A percentile compares a stretch with the other conserved stretches of the same genome.
Evolutionary conservation across 1,140 invertebrate species (phyloP).

Genomic region (Tetramorium simillimum): DNA sequence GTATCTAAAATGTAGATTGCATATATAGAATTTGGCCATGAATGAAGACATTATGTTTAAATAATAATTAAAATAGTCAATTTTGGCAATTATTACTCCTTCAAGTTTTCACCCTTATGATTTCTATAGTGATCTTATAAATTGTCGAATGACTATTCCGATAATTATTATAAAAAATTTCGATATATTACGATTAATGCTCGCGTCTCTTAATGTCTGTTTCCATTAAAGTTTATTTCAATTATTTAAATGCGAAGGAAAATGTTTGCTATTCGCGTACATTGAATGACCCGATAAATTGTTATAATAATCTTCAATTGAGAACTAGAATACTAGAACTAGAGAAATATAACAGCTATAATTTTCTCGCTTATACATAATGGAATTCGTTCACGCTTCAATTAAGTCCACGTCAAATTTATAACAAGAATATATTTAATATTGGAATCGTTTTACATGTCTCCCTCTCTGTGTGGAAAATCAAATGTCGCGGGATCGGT

Average conservation of each 20-base stretch:
- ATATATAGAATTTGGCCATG: not conserved
- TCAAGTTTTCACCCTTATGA: not conserved
- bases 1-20: not conserved
- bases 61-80: not conserved
- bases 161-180: not conserved
- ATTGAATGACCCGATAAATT: not conserved
- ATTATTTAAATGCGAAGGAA: not conserved
- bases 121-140: not conserved
- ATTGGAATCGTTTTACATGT: not conserved
- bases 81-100: not conserved
- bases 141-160: not conserved
- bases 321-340: not conserved
- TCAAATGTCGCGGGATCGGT: not conserved
- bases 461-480: not conserved
- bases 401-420: not conserved
- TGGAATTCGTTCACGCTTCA: not conserved
- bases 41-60: not conserved
- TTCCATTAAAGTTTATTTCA: not conserved
- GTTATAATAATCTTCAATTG: not conserved
- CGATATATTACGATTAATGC: not conserved
- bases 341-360: not conserved
- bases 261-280: not conserved
- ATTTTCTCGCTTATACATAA: not conserved
- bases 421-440: not conserved
- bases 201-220: not conserved